Base-by-base conservation (phyloP, 2,113 vertebrate species). In the Pavo muticus region DNA sequence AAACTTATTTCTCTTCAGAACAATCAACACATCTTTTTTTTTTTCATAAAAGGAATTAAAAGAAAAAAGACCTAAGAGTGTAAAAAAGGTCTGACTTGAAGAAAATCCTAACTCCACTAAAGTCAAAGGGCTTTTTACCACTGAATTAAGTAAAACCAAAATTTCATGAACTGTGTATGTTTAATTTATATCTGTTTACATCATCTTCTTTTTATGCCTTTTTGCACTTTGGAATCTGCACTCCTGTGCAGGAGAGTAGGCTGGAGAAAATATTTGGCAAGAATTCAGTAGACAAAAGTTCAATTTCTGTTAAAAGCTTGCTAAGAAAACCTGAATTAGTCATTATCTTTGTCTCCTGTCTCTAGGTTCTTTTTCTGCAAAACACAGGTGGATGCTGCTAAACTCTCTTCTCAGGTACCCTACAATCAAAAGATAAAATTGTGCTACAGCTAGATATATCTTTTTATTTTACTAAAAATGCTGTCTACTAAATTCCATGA, bases 211-310 rank as follows among this genome's bases (percentile, higher is more conserved):
- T 80, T 71, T 40, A 78, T 29, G 76, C 44, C 67, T 81, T 77
- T 65, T 52, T 82, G 59, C 80, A 89, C 78, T 94, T 83, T 87
- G 89, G 67, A 92, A 90, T 68, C 72, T 88, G 80, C 23, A 63
- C 52, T 90, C 70, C 73, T 93, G 81, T 64, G 73, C 84, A 95
- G 92, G 80, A 92, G 57, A 94, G 91, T 92, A 92, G 92, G 88
- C 87, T 93, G 92, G 63, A 92, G 70, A 92, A 92, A 90, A 60
- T 65, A 88, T 50, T 75, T 95, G 92, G 87, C 83, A 74, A 78
- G 91, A 90, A 87, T 74, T 93, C 88, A 93, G 88, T 60, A 68
- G 72, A 76, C 63, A 80, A 78, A 93, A 65, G 91, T 95, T 94
- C 67, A 61, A 52, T 75, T 90, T 91, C 73, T 93, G 67, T 91